Conservation (phyloP, 2,888 invertebrate genomes). For the Lottia scabra region DNA sequence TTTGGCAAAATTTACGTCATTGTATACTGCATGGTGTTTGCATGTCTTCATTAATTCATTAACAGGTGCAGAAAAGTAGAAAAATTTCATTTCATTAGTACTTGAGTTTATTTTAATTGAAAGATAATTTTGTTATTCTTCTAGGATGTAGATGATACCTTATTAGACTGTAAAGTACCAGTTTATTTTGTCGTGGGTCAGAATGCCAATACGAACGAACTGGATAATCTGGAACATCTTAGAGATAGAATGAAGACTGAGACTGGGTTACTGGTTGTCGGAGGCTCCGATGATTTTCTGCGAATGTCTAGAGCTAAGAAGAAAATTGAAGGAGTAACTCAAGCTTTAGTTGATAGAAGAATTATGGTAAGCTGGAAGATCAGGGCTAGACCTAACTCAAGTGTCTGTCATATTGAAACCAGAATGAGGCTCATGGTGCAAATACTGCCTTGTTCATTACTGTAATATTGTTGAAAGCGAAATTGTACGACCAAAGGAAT, state of each 20-base stretch:
- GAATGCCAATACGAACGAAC: constrained; percentile 74
- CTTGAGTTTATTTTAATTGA: no score
- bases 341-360: constrained; percentile 83
- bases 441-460: no score
- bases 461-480: no score
- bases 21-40: no score
- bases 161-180: constrained; percentile 80
- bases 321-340: constrained; percentile 81
- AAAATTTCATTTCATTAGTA: no score
- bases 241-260: constrained; percentile 82
- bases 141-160: constrained; percentile 79
- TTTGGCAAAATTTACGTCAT: no score
- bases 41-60: no score
- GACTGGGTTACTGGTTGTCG: constrained; percentile 82
- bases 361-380: constrained; percentile 73
- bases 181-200: constrained; percentile 85
- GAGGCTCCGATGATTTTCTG: constrained; percentile 82
- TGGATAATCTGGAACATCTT: constrained; percentile 83
- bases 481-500: no score
- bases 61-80: no score
- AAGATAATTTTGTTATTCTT: constrained; percentile 19
- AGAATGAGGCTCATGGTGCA: no score
- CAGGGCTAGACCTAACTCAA: no score
- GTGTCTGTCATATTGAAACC: no score
- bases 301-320: constrained; percentile 79